Conservation (phyloP, 1,140 invertebrate species). For the Episyrphus balteatus region DNA sequence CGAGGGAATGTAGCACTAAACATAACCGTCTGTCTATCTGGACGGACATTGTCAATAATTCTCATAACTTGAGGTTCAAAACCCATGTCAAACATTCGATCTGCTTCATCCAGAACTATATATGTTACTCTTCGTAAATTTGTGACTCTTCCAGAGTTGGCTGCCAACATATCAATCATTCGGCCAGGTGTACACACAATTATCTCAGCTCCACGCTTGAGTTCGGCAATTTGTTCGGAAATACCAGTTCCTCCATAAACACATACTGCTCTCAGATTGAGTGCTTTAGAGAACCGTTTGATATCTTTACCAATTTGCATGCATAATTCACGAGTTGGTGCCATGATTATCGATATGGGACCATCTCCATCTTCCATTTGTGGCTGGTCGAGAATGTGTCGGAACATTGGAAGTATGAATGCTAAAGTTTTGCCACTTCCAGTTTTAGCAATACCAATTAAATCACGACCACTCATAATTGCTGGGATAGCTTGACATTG, state of each 20-base stretch:
- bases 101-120: constrained; percentile 96
- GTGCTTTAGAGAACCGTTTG: constrained; percentile 85
- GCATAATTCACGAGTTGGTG: constrained; percentile 94
- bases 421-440: constrained; percentile 98
- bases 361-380: constrained; percentile 91
- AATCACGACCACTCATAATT: constrained; percentile 94
- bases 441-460: constrained; percentile 99
- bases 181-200: constrained; percentile 98
- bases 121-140: constrained; percentile 94
- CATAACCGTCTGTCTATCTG: constrained; percentile 95
- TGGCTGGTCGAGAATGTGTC: constrained; percentile 93
- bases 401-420: constrained; percentile 96
- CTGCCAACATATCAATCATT: constrained; percentile 99
- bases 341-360: constrained; percentile 94
- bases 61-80: constrained; percentile 98
- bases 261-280: constrained; percentile 81
- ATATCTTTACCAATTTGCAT: constrained; percentile 99
- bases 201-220: constrained; percentile 96
- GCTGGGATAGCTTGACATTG: constrained; percentile 97
- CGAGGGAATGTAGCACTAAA: constrained; percentile 98
- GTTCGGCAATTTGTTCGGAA: constrained; percentile 78
- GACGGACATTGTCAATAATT: constrained; percentile 94
- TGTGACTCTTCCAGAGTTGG: constrained; percentile 93
- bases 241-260: constrained; percentile 93
- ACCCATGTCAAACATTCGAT: constrained; percentile 99